Conservation (phyloP, 2,113 vertebrate species). For the Azemiops feae region DNA sequence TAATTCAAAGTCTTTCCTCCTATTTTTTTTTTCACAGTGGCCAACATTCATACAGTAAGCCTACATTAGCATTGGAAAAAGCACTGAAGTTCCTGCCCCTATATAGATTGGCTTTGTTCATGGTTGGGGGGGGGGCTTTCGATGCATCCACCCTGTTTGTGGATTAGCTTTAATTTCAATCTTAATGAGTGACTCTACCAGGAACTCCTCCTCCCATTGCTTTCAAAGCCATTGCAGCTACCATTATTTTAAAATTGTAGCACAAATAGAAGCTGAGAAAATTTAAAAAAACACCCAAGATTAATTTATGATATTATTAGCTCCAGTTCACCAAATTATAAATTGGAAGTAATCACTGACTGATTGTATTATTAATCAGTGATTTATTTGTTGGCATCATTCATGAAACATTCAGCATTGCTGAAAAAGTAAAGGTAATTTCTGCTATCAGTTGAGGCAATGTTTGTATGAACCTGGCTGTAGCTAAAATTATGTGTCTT, state of each 20-base stretch:
- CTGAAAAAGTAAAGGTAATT: neutral
- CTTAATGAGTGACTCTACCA: neutral
- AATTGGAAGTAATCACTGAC: neutral
- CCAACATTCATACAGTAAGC: neutral
- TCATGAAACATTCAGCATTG: neutral
- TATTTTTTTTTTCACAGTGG: neutral
- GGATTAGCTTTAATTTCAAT: neutral
- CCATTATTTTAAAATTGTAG: neutral
- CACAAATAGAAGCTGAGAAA: constrained; percentile 3
- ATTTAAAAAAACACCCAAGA: neutral
- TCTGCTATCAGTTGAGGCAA: neutral
- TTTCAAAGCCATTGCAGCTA: neutral
- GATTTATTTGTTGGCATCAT: neutral
- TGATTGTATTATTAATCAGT: neutral
- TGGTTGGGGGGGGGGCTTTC: neutral
- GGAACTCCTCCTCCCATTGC: neutral
- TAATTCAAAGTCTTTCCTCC: neutral
- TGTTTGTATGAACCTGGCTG: neutral
- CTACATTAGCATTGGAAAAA: neutral
- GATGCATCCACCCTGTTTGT: neutral
- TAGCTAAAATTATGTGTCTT: neutral
- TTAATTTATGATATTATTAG: neutral
- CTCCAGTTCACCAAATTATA: neutral
- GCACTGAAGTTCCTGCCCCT: neutral
- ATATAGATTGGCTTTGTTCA: neutral